Base-by-base conservation (phyloP, 2,797 vertebrate species). In the Aratinga solstitialis region DNA sequence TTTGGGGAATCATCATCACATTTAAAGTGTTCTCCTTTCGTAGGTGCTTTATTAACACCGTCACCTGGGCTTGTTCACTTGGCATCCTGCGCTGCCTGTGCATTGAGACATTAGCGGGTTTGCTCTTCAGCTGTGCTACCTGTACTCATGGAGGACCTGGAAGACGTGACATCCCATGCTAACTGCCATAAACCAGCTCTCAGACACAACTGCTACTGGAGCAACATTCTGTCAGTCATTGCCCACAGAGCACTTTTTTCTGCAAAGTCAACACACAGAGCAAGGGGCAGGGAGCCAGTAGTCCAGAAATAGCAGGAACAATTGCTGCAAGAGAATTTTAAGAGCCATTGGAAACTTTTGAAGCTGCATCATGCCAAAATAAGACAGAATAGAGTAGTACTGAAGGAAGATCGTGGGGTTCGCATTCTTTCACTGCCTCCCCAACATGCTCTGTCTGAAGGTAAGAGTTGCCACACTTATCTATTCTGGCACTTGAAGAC, bases 151-250 rank as follows among this genome's bases (percentile, higher is more conserved):
- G 48, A 92, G 48, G 58, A 62, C 23, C 26, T 43, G 69, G 68
- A 74, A 68, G 26, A 27, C 2, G 1, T 0, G 1, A n/a, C 9
- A 18, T 59, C 40, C 24, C 42, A 43, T 43, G 34, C 66, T 1
- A 12, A n/a, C 14, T 29, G 27, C 48, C 43, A 51, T 1, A 62
- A 72, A 63, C 26, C 8, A 71, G 43, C 45, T 71, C 48, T 29
- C 23, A 34, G 24, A 26, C 1, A 3, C 24, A 10, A 4, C 71
- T 48, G 40, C 51, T 84, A 42, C 62, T 5, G 5, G 53, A 71
- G 38, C 62, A 69, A 58, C 0, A 4, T 11, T 10, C 43, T 75
- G 42, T n/a, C 1, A 2, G 42, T 53, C 85, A 53, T 34, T 43
- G 80, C 80, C 61, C 0, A 0, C 20, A 94, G 74, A 80, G 14